Evolutionary conservation across 2,113 vertebrate species (phyloP).

Genomic region (Polypterus bichir): DNA sequence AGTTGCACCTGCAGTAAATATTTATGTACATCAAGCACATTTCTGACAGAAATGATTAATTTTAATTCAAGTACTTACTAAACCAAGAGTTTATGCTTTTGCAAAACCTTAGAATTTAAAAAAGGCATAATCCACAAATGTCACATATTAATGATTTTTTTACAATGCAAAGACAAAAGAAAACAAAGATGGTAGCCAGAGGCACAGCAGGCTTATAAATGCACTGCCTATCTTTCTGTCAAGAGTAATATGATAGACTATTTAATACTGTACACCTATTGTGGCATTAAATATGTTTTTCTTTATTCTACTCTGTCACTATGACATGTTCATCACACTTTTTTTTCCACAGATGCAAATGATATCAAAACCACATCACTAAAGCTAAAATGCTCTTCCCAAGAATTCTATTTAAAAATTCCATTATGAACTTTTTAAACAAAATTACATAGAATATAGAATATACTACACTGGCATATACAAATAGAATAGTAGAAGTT

Average conservation of each 20-base stretch:
- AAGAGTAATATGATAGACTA: constrained; percentile 33
- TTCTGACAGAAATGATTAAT: too few species aligned
- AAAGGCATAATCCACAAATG: constrained; percentile 24
- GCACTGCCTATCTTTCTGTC: constrained; percentile 25
- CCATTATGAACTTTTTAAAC: too few species aligned
- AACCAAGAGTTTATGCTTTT: not conserved
- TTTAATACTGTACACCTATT: constrained; percentile 30
- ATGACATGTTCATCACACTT: constrained; percentile 19
- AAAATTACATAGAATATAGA: too few species aligned
- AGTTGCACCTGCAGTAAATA: too few species aligned
- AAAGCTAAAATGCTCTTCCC: too few species aligned
- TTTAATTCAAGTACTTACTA: too few species aligned
- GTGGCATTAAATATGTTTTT: constrained; percentile 27
- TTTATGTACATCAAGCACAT: too few species aligned
- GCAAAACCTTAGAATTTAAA: constrained; percentile 8
- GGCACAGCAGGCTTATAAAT: constrained; percentile 26
- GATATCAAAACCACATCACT: too few species aligned
- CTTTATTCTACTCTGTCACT: constrained; percentile 32
- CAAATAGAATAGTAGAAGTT: too few species aligned
- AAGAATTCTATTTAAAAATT: too few species aligned
- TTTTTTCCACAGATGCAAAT: too few species aligned
- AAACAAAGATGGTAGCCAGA: constrained; percentile 17
- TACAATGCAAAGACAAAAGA: constrained; percentile 28
- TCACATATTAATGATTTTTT: constrained; percentile 30
- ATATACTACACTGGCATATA: too few species aligned